Base-by-base conservation (phyloP, 2,888 invertebrate genomes). In the Pegoplata infirma region DNA sequence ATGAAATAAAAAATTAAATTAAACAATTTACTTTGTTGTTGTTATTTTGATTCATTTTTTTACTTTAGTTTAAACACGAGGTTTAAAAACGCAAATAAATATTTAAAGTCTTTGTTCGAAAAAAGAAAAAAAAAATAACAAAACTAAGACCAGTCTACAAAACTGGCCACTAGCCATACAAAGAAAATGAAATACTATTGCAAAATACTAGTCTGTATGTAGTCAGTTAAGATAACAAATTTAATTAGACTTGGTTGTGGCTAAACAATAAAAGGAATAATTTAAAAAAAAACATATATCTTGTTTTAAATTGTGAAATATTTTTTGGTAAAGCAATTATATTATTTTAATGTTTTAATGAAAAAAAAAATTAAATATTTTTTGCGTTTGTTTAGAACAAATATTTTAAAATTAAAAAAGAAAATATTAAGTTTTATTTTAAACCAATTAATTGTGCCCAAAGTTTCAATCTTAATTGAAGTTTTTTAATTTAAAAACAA, bases 21-120 rank as follows among this genome's bases (percentile, higher is more conserved):
- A 8, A 55, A 55, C 17, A 21, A 44, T 6, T 4, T 46, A 67
- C 46, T 67, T 67, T 67, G 25, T 56, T 67, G 56, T 3, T 51
- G 51, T n/a, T n/a, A 8, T 47, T 10, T 7, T 32, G n/a, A n/a
- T 32, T 32, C 32, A 25, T 55, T 3, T 55, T 55, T 28, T 23
- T 7, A 28, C 16, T 55, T 55, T 17, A 32, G 4, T 58, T 68
- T 21, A 32, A 58, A 58, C 55, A 32, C 32, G 16, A 68, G 58
- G 58, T 28, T 28, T 28, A 1, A 28, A 28, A 32, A 32, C 32
- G 49, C 47, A 23, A 40, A 17, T 56, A 58, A 56, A 44, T 32
- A 32, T 36, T 49, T 8, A 44, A 6, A 46, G 23, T 10, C 32
- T 32, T 32, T 32, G 8, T 10, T 32, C n/a, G 28, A 28, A 28